Conservation (phyloP, 2,113 vertebrate genomes). For the Sphyrna mokarran region DNA sequence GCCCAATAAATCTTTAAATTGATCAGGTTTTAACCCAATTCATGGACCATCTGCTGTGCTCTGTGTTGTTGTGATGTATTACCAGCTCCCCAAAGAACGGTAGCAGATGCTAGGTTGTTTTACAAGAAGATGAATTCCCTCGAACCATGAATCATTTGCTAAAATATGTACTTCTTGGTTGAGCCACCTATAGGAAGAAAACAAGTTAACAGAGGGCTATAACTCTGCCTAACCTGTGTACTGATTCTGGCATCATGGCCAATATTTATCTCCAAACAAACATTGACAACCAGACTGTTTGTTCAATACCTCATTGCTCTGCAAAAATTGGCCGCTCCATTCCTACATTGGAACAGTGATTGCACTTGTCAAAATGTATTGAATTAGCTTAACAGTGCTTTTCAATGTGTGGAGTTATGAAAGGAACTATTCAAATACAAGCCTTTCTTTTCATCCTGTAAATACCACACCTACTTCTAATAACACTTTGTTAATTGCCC, state of each 20-base stretch:
- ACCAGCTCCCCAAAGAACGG: constrained; percentile 10
- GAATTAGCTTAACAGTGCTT: background rate
- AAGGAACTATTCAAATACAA: background rate
- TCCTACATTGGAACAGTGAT: background rate
- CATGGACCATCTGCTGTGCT: constrained; percentile 15
- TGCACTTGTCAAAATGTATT: background rate
- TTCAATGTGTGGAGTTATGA: background rate
- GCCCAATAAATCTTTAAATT: constrained; percentile 35
- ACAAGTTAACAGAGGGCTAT: background rate
- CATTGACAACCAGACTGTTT: background rate
- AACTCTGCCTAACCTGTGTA: no score
- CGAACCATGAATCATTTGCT: constrained; percentile 24
- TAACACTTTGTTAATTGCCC: background rate
- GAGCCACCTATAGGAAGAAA: constrained; percentile 17
- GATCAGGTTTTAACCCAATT: constrained; percentile 36
- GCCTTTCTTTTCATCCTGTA: background rate
- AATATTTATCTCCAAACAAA: background rate
- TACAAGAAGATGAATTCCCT: constrained; percentile 31
- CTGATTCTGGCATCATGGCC: background rate
- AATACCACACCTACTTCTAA: background rate
- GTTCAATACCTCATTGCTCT: background rate
- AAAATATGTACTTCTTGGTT: background rate
- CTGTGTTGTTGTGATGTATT: constrained; percentile 16
- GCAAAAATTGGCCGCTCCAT: background rate
- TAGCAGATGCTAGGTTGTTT: constrained; percentile 33